Evolutionary conservation across 30 jellyfish, hydroid and myxozoan species (phyloP), one percentile per base, ranked within the genome.

Genomic region (Hydractinia symbiolongicarpus): DNA sequence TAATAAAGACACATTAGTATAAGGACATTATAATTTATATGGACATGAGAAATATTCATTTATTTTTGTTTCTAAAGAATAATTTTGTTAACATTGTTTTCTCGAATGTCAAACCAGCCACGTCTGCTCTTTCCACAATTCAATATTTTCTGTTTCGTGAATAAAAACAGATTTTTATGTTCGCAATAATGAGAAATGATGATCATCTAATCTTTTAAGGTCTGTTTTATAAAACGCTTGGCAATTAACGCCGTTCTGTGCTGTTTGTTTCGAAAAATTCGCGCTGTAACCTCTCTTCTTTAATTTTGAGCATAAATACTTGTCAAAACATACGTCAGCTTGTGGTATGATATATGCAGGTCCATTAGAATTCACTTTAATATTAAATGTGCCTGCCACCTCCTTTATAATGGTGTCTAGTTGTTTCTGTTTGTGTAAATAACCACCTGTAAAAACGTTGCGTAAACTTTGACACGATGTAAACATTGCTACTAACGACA

Each of bases 381-480:
- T 53, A 5, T 56, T 30, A 77, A 20, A 4, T 55, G 83, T 7
- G 9, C 9, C 14, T 6, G 75, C 75, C 7, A 55, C 17, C 51
- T 51, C 56, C 21, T 51, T 15, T 10, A 55, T 55, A 50, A 50
- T 50, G 53, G 51, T 55, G 53, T 75, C 83, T 49, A 75, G 9
- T 17, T 6, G 30, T 50, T 55, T 51, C 50, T 21, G 21, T 55
- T 56, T 75, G 51, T 75, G 83, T 11, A 79, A 79, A 55, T 52
- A 75, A 53, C 83, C 83, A 50, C 83, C 83, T 49, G 77, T 75
- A 9, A 50, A 75, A 11, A 75, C 19, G 55, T 75, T 30, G 4
- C 72, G 52, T 20, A 75, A 9, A 7, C 17, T 19, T 17, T 1
- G 53, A 10, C 76, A 75, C 51, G 40, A 15, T 49, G 61, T 50